Evolutionary conservation across 2,888 invertebrate species (phyloP), one percentile per base, ranked within the genome.

Genomic region (Oegoconia quadripuncta): DNA sequence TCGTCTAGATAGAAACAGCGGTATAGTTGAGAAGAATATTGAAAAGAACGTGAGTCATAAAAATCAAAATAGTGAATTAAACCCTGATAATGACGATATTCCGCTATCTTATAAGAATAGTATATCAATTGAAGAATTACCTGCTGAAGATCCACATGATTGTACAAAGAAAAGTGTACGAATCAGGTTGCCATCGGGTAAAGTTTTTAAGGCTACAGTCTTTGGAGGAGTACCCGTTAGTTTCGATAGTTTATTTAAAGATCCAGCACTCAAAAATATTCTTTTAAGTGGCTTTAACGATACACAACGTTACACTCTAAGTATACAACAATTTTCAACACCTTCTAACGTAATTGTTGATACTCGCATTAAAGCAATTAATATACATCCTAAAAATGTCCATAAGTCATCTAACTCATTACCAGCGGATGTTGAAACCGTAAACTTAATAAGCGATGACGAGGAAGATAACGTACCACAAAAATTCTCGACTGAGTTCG

Each of bases 381-480:
- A 52, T 18, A 16, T 62, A 4, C 38, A 44, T 25, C 7, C 42
- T 5, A 41, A 38, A 29, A 12, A 39, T 34, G 23, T 11, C 18
- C 18, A 2, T n/a, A n/a, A n/a, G n/a, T n/a, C n/a, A n/a, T n/a
- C n/a, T n/a, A n/a, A n/a, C n/a, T n/a, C 13, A 27, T 25, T 25
- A 25, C 15, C 0, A 18, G 23, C 27, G 6, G 41, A 47, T 16
- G 38, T 68, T 26, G 82, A 83, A 44, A 78, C 75, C 20, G 75
- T 87, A 25, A 61, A 77, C 56, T 66, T 87, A 40, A 55, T 84
- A 6, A 86, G 83, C 45, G 86, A 86, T 28, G 84, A 86, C 4
- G 86, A 86, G 43, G 74, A 76, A 8, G 64, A 61, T 11, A 22
- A 36, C 6, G 15, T 16, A 13, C 32, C 23, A 5, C 44, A 49